Evolutionary conservation across 1,140 invertebrate species (phyloP), one percentile per base, ranked within the genome.

Genomic region (Holcopasites calliopsidis): DNA sequence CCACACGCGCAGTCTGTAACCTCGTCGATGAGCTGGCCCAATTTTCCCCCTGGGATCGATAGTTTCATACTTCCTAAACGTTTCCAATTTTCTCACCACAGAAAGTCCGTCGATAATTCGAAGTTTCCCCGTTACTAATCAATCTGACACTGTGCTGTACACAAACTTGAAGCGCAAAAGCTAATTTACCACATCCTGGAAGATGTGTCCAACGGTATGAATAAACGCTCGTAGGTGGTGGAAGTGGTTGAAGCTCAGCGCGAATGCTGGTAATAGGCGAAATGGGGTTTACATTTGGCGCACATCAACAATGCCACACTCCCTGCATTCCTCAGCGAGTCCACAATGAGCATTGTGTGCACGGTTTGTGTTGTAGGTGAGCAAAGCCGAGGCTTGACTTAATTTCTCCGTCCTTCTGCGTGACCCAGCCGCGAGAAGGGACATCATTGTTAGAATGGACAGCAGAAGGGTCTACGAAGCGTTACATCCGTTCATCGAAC

Each of bases 361-460:
- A 33, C 60, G 44, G 38, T 40, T n/a, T 47, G 16, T n/a, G 47
- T 78, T 54, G 31, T 68, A 54, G 49, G 60, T 33, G 21, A 74
- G 50, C 70, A 35, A 60, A 11, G 44, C 16, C 42, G n/a, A n/a
- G 62, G 42, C 26, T 72, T 79, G 71, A 76, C 76, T 79, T 68
- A 57, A 82, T 82, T 82, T 38, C 54, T 68, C 42, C 23, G 38
- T 1, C 26, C 50, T 58, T 31, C 28, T 26, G 13, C 11, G 2
- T 31, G 18, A n/a, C 26, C n/a, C 33, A 6, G 11, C 47, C 33
- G 42, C 47, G 21, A 31, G 31, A 38, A 40, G 23, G 33, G 42
- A 65, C 76, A 81, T 82, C 60, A 82, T 83, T 83, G 76, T 83
- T 79, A 58, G 47, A 75, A 68, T 50, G 57, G 62, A 76, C 61